Evolutionary conservation across 1,140 invertebrate genomes (phyloP).

Genomic region (Drosophila seguyi): DNA sequence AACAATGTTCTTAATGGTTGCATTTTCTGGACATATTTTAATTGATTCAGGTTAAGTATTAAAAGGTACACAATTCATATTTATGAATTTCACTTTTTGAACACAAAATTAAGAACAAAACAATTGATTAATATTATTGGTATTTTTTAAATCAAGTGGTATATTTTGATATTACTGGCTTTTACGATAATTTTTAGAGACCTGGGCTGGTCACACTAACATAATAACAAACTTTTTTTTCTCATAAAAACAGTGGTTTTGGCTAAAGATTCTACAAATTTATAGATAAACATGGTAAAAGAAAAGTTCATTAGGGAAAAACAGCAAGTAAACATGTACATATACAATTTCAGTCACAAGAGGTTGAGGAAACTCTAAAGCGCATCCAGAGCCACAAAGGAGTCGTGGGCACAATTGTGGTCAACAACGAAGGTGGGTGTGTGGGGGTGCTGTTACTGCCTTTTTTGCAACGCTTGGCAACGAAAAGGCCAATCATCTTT

Average conservation of each 20-base stretch:
- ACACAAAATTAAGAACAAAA: not conserved
- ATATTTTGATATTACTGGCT: not conserved
- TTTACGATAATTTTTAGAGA: not conserved
- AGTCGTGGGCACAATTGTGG: conserved; percentile 97
- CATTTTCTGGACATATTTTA: too few relatives aligned
- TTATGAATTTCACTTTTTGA: too few relatives aligned
- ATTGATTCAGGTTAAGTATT: too few relatives aligned
- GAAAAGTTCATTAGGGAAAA: too few relatives aligned
- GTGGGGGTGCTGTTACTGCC: not conserved
- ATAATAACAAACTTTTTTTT: conserved; percentile 53
- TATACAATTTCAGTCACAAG: conserved; percentile 89
- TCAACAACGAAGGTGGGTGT: conserved; percentile 95
- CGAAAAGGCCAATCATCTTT: not conserved
- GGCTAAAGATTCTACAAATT: not conserved
- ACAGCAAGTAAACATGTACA: not conserved
- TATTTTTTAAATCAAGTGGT: not conserved
- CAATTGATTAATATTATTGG: not conserved
- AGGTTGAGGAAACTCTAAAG: conserved; percentile 99
- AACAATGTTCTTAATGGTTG: too few relatives aligned
- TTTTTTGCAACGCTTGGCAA: not conserved
- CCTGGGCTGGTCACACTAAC: not conserved
- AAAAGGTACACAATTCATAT: too few relatives aligned
- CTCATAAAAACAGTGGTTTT: conserved; percentile 7
- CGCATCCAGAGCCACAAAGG: conserved; percentile 98
- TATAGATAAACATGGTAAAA: conserved; percentile 52